Percentiles rank a stretch among this genome's conserved stretches.
phyloP scores from a whole-genome alignment of 2,888 invertebrate species.

The Coecobrya sp. region DNA sequence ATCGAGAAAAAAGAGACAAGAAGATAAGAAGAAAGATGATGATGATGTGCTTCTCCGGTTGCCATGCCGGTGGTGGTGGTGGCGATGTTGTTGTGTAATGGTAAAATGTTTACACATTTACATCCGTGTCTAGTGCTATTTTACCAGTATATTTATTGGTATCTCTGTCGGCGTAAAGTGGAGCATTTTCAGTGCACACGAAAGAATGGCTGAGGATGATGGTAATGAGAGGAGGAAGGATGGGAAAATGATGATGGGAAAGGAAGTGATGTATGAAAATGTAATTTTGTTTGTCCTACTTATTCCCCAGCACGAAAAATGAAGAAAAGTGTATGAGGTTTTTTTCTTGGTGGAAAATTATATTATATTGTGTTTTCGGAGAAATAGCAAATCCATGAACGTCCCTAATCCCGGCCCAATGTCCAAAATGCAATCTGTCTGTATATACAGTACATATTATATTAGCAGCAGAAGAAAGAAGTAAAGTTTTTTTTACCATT shows the following conservation, averaged over 20 bases:
- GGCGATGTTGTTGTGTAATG: conserved; percentile 18
- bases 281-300: conserved; percentile 69
- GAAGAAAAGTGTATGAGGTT: not conserved
- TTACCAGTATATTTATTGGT: not conserved
- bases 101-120: not conserved
- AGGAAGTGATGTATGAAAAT: conserved; percentile 78
- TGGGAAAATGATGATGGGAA: conserved; percentile 69
- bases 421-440: too few relatives aligned
- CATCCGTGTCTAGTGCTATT: not conserved
- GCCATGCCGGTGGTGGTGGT: not conserved
- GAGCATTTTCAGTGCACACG: not conserved
- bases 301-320: not conserved
- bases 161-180: not conserved
- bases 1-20: not conserved
- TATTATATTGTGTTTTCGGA: too few relatives aligned
- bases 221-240: conserved; percentile 33
- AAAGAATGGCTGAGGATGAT: conserved; percentile 1
- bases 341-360: not conserved
- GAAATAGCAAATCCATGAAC: too few relatives aligned
- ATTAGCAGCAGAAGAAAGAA: too few relatives aligned
- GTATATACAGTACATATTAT: too few relatives aligned
- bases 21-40: not conserved
- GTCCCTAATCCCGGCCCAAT: too few relatives aligned
- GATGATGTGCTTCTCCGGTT: conserved; percentile 14
- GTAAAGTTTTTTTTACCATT: too few relatives aligned